Conservation (phyloP, 2,888 invertebrate species). For the Girardia tigrina region DNA sequence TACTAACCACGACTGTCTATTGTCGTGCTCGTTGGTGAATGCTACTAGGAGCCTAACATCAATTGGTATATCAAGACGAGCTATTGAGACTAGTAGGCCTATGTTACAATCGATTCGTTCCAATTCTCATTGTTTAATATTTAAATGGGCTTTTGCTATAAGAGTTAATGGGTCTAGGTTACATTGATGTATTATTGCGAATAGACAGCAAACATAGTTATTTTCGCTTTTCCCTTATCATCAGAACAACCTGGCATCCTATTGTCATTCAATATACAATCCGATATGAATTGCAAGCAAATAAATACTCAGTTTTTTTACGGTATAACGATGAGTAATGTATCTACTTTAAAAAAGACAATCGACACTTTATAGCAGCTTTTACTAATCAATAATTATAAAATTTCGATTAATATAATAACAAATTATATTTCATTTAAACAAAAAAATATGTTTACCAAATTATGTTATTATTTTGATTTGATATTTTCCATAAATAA, state of each 20-base stretch:
- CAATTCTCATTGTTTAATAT: neutral
- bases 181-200: conserved; percentile 1
- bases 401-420: neutral
- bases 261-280: no score
- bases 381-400: neutral
- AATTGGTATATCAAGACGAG: conserved; percentile 23
- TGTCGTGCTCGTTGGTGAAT: conserved; percentile 15
- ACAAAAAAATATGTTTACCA: no score
- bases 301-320: conserved; percentile 1
- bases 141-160: conserved; percentile 10
- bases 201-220: neutral
- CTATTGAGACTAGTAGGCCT: neutral
- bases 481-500: no score
- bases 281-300: neutral
- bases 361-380: neutral
- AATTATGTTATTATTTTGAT: no score
- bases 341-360: conserved; percentile 18
- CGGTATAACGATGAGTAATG: conserved; percentile 11
- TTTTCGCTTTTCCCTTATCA: conserved; percentile 18
- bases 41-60: conserved; percentile 17
- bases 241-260: neutral
- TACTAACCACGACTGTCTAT: neutral
- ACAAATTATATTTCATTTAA: no score
- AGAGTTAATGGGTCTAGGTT: conserved; percentile 17
- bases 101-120: conserved; percentile 23